Evolutionary conservation across 2,113 vertebrate genomes (phyloP).

Genomic region (Sula dactylatra): DNA sequence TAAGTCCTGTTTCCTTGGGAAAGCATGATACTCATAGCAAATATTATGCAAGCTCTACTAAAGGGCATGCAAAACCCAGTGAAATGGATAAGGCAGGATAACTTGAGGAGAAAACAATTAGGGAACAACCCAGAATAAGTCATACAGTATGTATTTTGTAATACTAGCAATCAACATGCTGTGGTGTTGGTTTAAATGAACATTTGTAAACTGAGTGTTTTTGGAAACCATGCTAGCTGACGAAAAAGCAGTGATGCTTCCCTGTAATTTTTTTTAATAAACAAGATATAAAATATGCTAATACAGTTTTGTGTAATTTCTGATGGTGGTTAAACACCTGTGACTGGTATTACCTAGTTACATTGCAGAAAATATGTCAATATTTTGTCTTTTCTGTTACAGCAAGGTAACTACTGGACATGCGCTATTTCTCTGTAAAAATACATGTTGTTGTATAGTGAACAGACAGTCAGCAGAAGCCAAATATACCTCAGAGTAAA

Average conservation of each 20-base stretch:
- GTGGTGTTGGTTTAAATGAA: not conserved
- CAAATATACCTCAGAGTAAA: not conserved
- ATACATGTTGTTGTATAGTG: not conserved
- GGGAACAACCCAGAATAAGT: not conserved
- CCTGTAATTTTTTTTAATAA: not conserved
- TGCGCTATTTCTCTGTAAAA: not conserved
- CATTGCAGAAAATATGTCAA: not conserved
- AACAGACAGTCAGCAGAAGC: not conserved
- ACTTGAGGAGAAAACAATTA: not conserved
- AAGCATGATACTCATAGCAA: not conserved
- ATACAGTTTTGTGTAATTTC: not conserved
- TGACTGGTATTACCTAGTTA: not conserved
- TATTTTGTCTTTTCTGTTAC: not conserved
- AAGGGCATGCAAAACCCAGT: conserved; percentile 1
- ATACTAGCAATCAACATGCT: not conserved
- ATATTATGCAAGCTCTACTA: conserved; percentile 1
- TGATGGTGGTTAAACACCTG: not conserved
- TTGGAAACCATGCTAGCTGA: not conserved
- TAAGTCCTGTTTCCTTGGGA: conserved; percentile 3
- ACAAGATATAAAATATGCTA: not conserved
- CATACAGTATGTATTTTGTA: not conserved
- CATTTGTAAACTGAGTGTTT: not conserved
- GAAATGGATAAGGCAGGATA: not conserved
- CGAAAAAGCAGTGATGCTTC: not conserved
- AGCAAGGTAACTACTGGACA: not conserved